These are phyloP conservation scores for Diploscapter pachys DNA, from an alignment of 1,140 invertebrate species.

Conservation along the genomic window DNA sequence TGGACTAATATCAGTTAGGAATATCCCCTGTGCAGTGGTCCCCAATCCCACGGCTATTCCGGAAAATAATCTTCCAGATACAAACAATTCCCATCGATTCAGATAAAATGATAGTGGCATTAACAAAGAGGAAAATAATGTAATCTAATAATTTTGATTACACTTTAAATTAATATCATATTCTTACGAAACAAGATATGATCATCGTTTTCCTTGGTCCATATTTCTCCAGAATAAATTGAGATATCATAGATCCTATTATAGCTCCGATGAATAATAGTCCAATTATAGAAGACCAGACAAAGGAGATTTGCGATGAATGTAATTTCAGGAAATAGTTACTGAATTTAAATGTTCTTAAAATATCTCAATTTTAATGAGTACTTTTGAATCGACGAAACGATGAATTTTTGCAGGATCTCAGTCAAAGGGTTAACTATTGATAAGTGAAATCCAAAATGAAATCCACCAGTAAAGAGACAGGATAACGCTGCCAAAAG, in stretches of 20 bases:
- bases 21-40: slow-evolving; percentile 34
- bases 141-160: background rate
- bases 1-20: slow-evolving; percentile 32
- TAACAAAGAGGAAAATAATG: slow-evolving; percentile 13
- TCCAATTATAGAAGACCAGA: slow-evolving; percentile 32
- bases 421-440: slow-evolving; percentile 36
- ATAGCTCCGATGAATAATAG: slow-evolving; percentile 30
- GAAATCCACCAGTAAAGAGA: slow-evolving; percentile 23
- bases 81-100: slow-evolving; percentile 13
- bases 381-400: background rate
- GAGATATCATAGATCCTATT: slow-evolving; percentile 21
- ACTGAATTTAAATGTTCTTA: slow-evolving; percentile 7
- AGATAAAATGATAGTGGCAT: slow-evolving; percentile 6
- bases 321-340: background rate
- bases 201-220: slow-evolving; percentile 24
- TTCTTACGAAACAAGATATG: slow-evolving; percentile 9
- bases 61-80: slow-evolving; percentile 25
- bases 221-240: slow-evolving; percentile 12
- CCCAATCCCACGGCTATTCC: slow-evolving; percentile 34
- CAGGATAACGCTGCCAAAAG: slow-evolving; percentile 7
- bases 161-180: background rate
- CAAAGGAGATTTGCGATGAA: background rate
- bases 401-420: slow-evolving; percentile 30
- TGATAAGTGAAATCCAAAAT: slow-evolving; percentile 42
- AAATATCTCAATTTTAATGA: slow-evolving; percentile 15